phyloP scores from a whole-genome alignment of 2,113 vertebrate genomes.

The Chaetorhynchus papuensis region DNA sequence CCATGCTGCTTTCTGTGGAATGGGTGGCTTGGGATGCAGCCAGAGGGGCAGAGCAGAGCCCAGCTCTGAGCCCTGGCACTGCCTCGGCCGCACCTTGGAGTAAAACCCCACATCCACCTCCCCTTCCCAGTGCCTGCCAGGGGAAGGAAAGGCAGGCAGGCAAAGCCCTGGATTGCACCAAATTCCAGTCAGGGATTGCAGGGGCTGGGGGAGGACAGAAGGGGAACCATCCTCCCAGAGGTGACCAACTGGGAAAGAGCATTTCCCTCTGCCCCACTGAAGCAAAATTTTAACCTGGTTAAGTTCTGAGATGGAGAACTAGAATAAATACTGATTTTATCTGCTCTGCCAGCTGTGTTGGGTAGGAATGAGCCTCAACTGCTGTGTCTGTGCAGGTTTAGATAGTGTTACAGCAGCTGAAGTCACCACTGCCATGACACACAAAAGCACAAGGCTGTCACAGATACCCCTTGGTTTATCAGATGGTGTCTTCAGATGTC shows the following conservation, averaged over 20 bases:
- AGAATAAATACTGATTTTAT: not conserved
- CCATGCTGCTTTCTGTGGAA: not conserved
- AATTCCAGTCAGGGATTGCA: no score
- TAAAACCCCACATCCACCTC: not conserved
- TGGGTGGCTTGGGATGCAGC: not conserved
- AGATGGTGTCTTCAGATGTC: not conserved
- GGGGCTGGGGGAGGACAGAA: not conserved
- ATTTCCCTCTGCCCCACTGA: not conserved
- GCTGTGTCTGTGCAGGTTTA: not conserved
- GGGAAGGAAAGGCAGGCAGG: not conserved
- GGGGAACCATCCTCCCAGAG: not conserved
- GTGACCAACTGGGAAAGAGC: not conserved
- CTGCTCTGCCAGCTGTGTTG: not conserved
- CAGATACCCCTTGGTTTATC: not conserved
- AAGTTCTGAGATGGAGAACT: not conserved
- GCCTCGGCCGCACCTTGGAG: not conserved
- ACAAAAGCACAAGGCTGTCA: not conserved
- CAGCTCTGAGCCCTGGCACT: not conserved
- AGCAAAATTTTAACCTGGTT: not conserved
- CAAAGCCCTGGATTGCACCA: accelerated
- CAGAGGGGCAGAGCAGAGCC: not conserved
- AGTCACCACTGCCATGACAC: not conserved
- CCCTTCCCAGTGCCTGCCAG: accelerated
- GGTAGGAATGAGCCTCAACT: not conserved
- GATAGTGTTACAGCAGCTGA: not conserved